These are phyloP conservation scores for Perizoma flavofasciatum DNA, from an alignment of 2,888 invertebrate species.

Conservation along the genomic window DNA sequence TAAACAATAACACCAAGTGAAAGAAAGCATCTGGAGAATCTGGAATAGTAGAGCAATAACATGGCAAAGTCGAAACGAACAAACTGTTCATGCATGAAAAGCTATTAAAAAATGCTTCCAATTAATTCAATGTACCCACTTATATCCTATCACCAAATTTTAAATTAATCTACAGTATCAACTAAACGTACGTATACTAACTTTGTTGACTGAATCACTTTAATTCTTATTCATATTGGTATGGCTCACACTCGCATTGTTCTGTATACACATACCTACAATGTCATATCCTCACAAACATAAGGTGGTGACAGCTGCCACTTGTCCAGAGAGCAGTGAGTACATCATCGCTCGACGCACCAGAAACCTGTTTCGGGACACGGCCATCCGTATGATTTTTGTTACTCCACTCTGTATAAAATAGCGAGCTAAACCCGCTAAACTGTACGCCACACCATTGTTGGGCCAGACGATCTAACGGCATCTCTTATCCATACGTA, in stretches of 20 bases:
- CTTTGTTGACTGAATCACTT: too few relatives aligned
- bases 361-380: constrained; percentile 71
- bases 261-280: constrained; percentile 18
- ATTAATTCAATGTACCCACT: too few relatives aligned
- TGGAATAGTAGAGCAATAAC: too few relatives aligned
- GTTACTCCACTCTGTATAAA: constrained; percentile 50
- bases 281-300: constrained; percentile 33
- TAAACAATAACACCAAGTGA: too few relatives aligned
- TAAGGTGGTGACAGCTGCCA: constrained; percentile 56
- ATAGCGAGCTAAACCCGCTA: constrained; percentile 67
- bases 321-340: constrained; percentile 43
- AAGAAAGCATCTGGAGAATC: too few relatives aligned
- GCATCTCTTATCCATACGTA: constrained; percentile 73
- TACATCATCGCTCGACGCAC: constrained; percentile 53
- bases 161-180: too few relatives aligned
- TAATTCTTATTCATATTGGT: constrained; percentile 1
- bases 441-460: constrained; percentile 63
- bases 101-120: too few relatives aligned
- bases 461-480: constrained; percentile 77
- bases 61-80: too few relatives aligned
- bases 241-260: constrained; percentile 16
- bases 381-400: constrained; percentile 53
- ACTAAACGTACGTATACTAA: too few relatives aligned
- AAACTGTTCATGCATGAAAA: too few relatives aligned
- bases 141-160: too few relatives aligned